Conservation (phyloP, 1,140 invertebrate species). For the Anastatus disparis region DNA sequence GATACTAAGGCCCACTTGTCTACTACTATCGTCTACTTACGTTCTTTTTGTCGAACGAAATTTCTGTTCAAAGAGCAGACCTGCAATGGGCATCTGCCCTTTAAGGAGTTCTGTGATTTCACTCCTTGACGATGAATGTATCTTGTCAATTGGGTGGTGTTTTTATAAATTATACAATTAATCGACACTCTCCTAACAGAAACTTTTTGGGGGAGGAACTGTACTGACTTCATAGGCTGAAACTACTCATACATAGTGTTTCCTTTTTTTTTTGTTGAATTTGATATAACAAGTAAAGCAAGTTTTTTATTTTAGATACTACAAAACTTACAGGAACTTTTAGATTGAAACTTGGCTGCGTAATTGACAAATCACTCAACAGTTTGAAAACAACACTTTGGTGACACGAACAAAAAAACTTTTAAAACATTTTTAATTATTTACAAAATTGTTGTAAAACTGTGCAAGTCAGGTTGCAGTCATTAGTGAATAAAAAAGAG, state of each 20-base stretch:
- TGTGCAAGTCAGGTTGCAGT: slow-evolving; percentile 39
- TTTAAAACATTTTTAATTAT: slow-evolving; percentile 21
- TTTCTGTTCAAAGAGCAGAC: slow-evolving; percentile 53
- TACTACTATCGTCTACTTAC: slow-evolving; percentile 56
- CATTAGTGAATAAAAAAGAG: slow-evolving; percentile 35
- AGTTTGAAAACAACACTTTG: slow-evolving; percentile 28
- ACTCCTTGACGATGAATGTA: slow-evolving; percentile 55
- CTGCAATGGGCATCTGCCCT: slow-evolving; percentile 43
- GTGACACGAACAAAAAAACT: slow-evolving; percentile 7
- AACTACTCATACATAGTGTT: slow-evolving; percentile 39
- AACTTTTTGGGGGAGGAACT: slow-evolving; percentile 53
- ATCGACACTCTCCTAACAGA: slow-evolving; percentile 50
- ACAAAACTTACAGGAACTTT: slow-evolving; percentile 30
- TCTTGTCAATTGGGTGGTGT: slow-evolving; percentile 54
- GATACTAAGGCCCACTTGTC: slow-evolving; percentile 55
- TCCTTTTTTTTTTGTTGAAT: slow-evolving; percentile 32
- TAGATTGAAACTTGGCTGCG: slow-evolving; percentile 21
- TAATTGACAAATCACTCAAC: slow-evolving; percentile 26
- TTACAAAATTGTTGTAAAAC: slow-evolving; percentile 34
- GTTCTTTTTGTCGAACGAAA: slow-evolving; percentile 59
- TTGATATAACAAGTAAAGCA: slow-evolving; percentile 30
- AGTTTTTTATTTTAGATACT: slow-evolving; percentile 37
- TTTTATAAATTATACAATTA: slow-evolving; percentile 54
- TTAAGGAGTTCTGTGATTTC: slow-evolving; percentile 53
- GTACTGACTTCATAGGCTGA: slow-evolving; percentile 46